Evolutionary conservation across 2,888 invertebrate genomes (phyloP).

Genomic region (Luperina nickerlii): DNA sequence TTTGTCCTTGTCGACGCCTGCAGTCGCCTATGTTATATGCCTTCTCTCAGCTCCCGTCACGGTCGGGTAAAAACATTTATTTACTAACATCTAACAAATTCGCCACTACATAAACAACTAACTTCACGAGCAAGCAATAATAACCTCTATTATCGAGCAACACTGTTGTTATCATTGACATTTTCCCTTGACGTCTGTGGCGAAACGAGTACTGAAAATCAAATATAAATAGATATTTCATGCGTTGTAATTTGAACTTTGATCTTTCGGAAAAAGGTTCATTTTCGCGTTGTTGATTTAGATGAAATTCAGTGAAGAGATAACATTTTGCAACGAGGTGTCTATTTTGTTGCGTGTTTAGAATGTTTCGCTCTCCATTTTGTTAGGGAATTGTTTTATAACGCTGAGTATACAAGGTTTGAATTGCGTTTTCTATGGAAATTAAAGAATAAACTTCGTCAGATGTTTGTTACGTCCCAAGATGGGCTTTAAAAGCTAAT

Average conservation of each 20-base stretch:
- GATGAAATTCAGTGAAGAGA: constrained; percentile 44
- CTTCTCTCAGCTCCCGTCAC: constrained; percentile 9
- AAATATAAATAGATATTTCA: constrained; percentile 38
- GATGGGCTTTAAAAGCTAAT: neutral
- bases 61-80: constrained; percentile 33
- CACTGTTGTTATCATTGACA: constrained; percentile 50
- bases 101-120: constrained; percentile 44
- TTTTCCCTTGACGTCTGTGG: constrained; percentile 51
- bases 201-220: constrained; percentile 39
- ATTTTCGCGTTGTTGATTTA: constrained; percentile 7
- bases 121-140: constrained; percentile 55
- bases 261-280: neutral
- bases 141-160: constrained; percentile 50
- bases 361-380: constrained; percentile 50
- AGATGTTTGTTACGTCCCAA: constrained; percentile 9
- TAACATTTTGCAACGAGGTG: constrained; percentile 51
- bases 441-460: constrained; percentile 11
- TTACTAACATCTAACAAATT: constrained; percentile 43
- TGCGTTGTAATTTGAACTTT: constrained; percentile 45
- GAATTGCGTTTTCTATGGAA: constrained; percentile 17
- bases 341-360: constrained; percentile 56
- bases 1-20: too few species aligned
- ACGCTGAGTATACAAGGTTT: constrained; percentile 15
- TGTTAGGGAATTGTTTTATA: constrained; percentile 40
- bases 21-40: too few species aligned